Evolutionary conservation across 2,888 invertebrate genomes (phyloP), one percentile per base, ranked within the genome.

Genomic region (Cistogaster globosa): DNA sequence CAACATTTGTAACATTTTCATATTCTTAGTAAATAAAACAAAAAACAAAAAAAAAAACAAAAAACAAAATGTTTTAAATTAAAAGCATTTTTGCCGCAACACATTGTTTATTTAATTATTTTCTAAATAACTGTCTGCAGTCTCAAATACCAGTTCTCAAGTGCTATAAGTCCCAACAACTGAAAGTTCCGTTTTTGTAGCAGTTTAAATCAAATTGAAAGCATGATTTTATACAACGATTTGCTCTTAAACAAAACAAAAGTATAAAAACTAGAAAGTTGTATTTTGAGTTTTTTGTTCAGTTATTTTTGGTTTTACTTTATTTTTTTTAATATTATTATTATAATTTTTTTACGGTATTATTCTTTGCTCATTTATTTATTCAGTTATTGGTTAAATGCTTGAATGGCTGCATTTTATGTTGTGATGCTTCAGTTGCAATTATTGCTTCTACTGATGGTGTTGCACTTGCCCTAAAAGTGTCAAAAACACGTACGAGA

Each of bases 361-460:
- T 32, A 12, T 38, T 53, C 14, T 69, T 36, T 16, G 7, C 45
- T 68, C 63, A 58, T 42, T 51, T n/a, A 67, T 67, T 60, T 45
- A 74, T 81, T 62, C 62, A 81, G 60, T 74, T 75, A 74, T 75
- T 76, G 69, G 69, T 76, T 57, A 57, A 69, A 69, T 72, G 72
- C 67, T 80, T 74, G 72, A 60, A 42, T 65, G 57, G 3, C 42
- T 74, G 36, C 36, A 72, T 45, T 79, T 48, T 22, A 48, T 60
- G 36, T 57, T 79, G 58, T 18, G 14, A 12, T 60, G 67, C 1
- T 26, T 26, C 26, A 26, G 53, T 18, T 63, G 75, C 63, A 57
- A 63, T 36, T 67, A 36, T 65, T 81, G 51, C 51, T 76, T 67
- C 53, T 63, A 0, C 69, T 58, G 38, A 26, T 85, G 72, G 78